Conservation (phyloP, 2,888 invertebrate genomes). For the Timema podura region DNA sequence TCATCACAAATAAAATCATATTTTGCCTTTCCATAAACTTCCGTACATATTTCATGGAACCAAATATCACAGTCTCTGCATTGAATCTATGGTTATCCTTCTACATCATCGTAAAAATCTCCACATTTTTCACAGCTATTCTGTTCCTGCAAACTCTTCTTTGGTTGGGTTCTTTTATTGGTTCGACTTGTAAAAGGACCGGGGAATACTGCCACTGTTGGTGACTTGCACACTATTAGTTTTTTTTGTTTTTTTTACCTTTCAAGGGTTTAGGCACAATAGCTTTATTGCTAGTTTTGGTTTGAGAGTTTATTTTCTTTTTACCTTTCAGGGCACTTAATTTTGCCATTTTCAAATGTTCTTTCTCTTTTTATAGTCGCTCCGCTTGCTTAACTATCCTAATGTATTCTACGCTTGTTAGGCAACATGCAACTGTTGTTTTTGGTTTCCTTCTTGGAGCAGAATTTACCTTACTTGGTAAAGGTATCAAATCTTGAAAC, state of each 20-base stretch:
- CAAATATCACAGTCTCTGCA: too few species aligned
- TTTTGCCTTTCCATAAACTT: too few species aligned
- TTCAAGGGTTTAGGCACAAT: background rate
- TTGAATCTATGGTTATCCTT: background rate
- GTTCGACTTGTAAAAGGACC: conserved; percentile 6
- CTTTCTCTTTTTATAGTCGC: background rate
- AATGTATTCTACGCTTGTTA: conserved; percentile 8
- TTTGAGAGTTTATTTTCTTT: background rate
- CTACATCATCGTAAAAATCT: conserved; percentile 7
- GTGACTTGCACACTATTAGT: background rate
- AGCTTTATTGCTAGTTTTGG: background rate
- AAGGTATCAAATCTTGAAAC: conserved; percentile 7
- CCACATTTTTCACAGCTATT: background rate
- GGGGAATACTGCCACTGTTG: background rate
- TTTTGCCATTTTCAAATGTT: conserved; percentile 8
- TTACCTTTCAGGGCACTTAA: background rate
- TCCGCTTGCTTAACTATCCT: conserved; percentile 3
- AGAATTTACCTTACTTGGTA: conserved; percentile 10
- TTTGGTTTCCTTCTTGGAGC: conserved; percentile 7
- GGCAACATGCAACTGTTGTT: conserved; percentile 3
- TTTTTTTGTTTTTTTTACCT: background rate
- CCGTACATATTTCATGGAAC: too few species aligned
- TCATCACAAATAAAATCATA: too few species aligned
- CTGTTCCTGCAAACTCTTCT: background rate
- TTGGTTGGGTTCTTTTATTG: background rate